Evolutionary conservation across 2,888 invertebrate genomes (phyloP), one percentile per base, ranked within the genome.

Genomic region (Craniophora ligustri): DNA sequence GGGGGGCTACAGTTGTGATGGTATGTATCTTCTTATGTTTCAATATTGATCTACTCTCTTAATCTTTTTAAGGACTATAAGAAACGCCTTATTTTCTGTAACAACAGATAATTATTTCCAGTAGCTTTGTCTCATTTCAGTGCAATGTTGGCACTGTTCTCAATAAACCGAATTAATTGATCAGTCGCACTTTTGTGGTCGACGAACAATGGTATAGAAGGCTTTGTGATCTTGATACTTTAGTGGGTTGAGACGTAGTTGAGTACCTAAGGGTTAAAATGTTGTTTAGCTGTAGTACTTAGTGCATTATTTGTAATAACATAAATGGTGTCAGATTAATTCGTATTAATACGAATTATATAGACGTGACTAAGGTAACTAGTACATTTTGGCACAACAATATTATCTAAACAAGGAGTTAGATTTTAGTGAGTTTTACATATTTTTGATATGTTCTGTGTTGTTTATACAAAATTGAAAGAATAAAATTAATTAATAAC

Each of bases 121-220:
- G 66, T 66, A 57, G 69, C 70, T 64, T 75, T 77, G 72, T 74
- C 61, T 72, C 62, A 64, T 69, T 67, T 49, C 69, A 47, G 39
- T 42, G 41, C 47, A 45, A 51, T 75, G 72, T 75, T 70, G 69
- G 53, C 46, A 64, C 56, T 66, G 76, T 72, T 51, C 78, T 79
- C 78, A 77, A 77, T 81, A 77, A 76, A 77, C 77, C 66, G 75
- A 80, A 79, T 80, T 81, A 81, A 81, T 81, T 81, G 80, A 75
- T 76, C 75, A 63, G 70, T 67, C 65, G 65, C 75, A 72, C 78
- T 72, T 72, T 80, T 81, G 78, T 79, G 68, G 69, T 63, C 26
- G 48, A 32, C 42, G 66, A 68, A 79, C 80, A 78, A 78, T 74
- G 49, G 39, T 28, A 30, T 50, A 21, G n/a, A 0, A 28, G 65